Evolutionary conservation across 2,113 vertebrate species (phyloP), one percentile per base, ranked within the genome.

Genomic region (Triplophysa siluroides): DNA sequence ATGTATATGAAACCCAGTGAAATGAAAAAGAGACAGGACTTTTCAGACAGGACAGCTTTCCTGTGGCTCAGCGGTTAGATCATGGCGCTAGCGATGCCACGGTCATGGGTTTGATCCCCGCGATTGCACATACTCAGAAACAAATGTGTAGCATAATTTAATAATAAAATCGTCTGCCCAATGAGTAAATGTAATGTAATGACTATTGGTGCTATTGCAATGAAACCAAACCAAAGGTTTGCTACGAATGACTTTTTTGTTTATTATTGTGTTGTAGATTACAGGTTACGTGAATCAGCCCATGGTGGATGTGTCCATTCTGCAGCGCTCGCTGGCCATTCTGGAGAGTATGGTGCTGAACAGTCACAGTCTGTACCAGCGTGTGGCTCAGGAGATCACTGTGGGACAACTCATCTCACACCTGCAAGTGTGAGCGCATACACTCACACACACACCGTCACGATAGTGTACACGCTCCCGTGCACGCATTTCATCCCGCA

Each of bases 341-440:
- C 92, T 99, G 63, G 98, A 99, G 91, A 99, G 98, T 90, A 96
- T 99, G 96, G 98, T 99, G 83, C 91, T 99, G 81, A 99, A 99
- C 92, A 99, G 97, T 87, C 97, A 98, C 90, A 98, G 92, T 76
- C 94, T 99, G 6, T 99, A 99, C 90, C 96, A 97, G 87, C 96
- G 97, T 67, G 94, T 99, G 78, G 96, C 96, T 0, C 96, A 98
- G 83, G 97, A 99, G 82, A 97, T 97, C 94, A 98, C 96, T 0
- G 97, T 99, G 84, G 96, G 96, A 81, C 98, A 99, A 88, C 97
- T 99, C 90, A 98, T 98, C 93, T 95, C 95, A 72, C 97, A 99
- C 92, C 94, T 99, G 87, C 97, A 99, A 93, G 97, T 99, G 98
- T 99, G 94, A 97, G 97, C 96, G 91, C 91, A 92, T 91, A 92